Evolutionary conservation across 1,140 invertebrate species (phyloP).

Genomic region (Pinna nobilis): DNA sequence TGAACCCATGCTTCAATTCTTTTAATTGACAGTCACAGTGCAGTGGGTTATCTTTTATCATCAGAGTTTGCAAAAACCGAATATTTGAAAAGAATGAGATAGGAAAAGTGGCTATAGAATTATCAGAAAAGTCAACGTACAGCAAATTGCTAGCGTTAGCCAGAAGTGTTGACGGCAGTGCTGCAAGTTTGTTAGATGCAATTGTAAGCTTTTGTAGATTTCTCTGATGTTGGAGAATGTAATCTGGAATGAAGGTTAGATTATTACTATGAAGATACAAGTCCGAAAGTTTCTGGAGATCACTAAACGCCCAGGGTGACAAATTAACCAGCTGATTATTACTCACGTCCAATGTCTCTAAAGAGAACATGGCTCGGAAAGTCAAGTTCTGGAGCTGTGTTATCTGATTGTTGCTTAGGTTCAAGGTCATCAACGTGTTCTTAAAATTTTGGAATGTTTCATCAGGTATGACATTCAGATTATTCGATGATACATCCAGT

Average conservation of each 20-base stretch:
- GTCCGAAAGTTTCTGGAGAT: not conserved
- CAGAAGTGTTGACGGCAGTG: not conserved
- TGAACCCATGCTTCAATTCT: not conserved
- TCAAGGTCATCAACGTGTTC: not conserved
- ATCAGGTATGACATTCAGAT: not conserved
- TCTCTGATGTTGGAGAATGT: not conserved
- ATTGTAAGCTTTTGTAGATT: not conserved
- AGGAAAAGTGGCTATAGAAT: not conserved
- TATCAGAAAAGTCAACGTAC: not conserved
- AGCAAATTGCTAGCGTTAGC: not conserved
- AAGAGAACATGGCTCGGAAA: not conserved
- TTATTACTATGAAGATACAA: not conserved
- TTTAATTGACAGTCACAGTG: conserved; percentile 1
- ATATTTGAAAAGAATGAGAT: not conserved
- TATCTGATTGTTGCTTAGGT: not conserved
- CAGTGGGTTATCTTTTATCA: conserved; percentile 6
- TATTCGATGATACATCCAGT: not conserved
- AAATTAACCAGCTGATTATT: not conserved
- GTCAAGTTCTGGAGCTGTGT: not conserved
- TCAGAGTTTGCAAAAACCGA: not conserved
- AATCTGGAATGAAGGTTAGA: not conserved
- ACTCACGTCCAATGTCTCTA: conserved; percentile 1
- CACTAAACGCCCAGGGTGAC: not conserved
- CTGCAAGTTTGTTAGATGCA: not conserved
- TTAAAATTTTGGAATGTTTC: not conserved